Base-by-base conservation (phyloP, 2,113 vertebrate species). In the Ornithorhynchus anatinus region DNA sequence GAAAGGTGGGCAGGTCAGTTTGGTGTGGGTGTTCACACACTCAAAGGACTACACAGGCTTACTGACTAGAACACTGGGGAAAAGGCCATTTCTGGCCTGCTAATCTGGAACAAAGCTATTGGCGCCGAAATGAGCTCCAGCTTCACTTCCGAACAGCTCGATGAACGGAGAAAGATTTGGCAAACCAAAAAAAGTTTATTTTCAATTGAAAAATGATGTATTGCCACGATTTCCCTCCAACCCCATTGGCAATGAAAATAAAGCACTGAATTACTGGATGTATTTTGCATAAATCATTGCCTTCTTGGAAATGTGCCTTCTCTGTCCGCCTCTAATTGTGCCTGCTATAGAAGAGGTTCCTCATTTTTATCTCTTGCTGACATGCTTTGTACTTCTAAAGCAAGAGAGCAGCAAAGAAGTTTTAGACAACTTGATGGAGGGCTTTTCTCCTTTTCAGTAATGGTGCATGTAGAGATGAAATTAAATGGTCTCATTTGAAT, bases 71-170 rank as follows among this genome's bases (percentile, higher is more conserved):
- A 60, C 0, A 1, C 33, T n/a, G 19, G 29, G 7, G 59, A 39
- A n/a, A 59, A 50, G 54, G 33, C 23, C 29, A 15, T 75, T 79
- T 72, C 14, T 65, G 29, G 33, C 66, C 53, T 74, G 50, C 33
- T 43, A 59, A 59, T 5, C 36, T 70, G 70, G 54, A 65, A 25
- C 50, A 10, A 36, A 42, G 44, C 62, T 71, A 57, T 37, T 60
- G 40, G 14, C 39, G 54, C 76, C 37, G 43, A 53, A 69, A 58
- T 22, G 36, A 71, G 59, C 52, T 71, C 44, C 69, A 39, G 47
- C 14, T 75, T 82, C 62, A 61, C 61, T 27, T 52, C 43, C 22
- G n/a, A 54, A 67, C 15, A 45, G 17, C 32, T 73, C 67, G n/a
- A 75, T 32, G 23, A 8, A 47, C 32, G 39, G 38, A 56, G 48